Conservation (phyloP, 1,140 invertebrate species). For the Drosophila sucinea region DNA sequence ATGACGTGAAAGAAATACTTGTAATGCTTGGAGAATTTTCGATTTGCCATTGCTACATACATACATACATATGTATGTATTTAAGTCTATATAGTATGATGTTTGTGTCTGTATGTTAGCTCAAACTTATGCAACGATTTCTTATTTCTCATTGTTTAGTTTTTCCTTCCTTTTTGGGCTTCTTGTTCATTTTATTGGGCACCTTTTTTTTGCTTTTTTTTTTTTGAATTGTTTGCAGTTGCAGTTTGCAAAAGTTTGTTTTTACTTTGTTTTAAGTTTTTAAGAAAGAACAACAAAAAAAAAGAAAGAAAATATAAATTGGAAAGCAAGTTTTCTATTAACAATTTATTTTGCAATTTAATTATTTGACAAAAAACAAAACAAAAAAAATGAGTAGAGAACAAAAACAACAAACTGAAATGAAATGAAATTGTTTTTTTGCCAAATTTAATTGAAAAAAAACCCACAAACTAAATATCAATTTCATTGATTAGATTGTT, state of each 20-base stretch:
- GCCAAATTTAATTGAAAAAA: conserved; percentile 19
- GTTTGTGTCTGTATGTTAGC: background rate
- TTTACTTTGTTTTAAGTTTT: background rate
- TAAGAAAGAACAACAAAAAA: background rate
- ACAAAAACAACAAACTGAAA: background rate
- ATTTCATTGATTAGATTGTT: conserved; percentile 10
- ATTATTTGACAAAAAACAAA: conserved; percentile 37
- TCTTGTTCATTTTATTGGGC: background rate
- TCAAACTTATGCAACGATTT: conserved; percentile 13
- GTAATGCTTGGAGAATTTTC: conserved; percentile 38
- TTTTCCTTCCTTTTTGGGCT: background rate
- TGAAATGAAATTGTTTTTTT: background rate
- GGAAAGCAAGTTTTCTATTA: conserved; percentile 33
- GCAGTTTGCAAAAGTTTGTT: conserved; percentile 22
- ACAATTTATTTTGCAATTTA: conserved; percentile 48
- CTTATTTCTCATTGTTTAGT: background rate
- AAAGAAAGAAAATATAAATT: background rate
- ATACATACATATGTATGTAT: background rate
- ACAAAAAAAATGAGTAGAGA: background rate
- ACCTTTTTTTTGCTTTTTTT: background rate
- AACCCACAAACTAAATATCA: conserved; percentile 12
- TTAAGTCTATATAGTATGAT: background rate
- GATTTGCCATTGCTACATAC: conserved; percentile 5
- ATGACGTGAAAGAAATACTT: conserved; percentile 62
- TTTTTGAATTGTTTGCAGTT: conserved; percentile 48